Evolutionary conservation across 2,888 invertebrate species (phyloP).

Genomic region (Elgonia sp.): DNA sequence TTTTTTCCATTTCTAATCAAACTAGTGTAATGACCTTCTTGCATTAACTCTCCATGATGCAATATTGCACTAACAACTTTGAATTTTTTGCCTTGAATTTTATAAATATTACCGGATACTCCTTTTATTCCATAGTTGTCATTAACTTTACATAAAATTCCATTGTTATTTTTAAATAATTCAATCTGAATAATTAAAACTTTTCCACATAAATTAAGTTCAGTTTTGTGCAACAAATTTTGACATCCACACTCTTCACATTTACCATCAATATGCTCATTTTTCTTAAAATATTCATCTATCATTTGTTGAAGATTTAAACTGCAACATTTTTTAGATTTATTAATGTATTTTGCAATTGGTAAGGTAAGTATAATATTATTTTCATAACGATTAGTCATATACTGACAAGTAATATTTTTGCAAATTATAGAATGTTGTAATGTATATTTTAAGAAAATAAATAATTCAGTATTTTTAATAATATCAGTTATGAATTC

Average conservation of each 20-base stretch:
- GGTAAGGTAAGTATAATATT: slow-evolving; percentile 9
- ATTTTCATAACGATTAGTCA: slow-evolving; percentile 7
- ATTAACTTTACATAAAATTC: background rate
- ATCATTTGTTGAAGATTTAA: slow-evolving; percentile 15
- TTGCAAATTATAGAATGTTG: slow-evolving; percentile 12
- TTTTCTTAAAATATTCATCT: slow-evolving; percentile 19
- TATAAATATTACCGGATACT: slow-evolving; percentile 15
- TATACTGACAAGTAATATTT: slow-evolving; percentile 16
- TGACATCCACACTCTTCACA: slow-evolving; percentile 9
- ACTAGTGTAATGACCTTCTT: slow-evolving; percentile 24
- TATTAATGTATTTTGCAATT: background rate
- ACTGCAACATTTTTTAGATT: slow-evolving; percentile 6
- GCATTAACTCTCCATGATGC: slow-evolving; percentile 8
- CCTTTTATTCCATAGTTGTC: slow-evolving; percentile 14
- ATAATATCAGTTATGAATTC: slow-evolving; percentile 28
- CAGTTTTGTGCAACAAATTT: slow-evolving; percentile 21
- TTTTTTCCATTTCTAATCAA: background rate
- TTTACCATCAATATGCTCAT: slow-evolving; percentile 10
- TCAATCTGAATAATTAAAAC: slow-evolving; percentile 3
- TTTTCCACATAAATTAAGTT: background rate
- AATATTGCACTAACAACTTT: slow-evolving; percentile 24
- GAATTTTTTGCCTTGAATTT: background rate
- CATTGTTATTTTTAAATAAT: background rate
- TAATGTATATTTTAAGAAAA: background rate
- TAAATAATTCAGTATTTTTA: slow-evolving; percentile 11